These are phyloP conservation scores for Ceratoteleas bidentatus DNA, from an alignment of 1,140 invertebrate species.

Conservation along the genomic window DNA sequence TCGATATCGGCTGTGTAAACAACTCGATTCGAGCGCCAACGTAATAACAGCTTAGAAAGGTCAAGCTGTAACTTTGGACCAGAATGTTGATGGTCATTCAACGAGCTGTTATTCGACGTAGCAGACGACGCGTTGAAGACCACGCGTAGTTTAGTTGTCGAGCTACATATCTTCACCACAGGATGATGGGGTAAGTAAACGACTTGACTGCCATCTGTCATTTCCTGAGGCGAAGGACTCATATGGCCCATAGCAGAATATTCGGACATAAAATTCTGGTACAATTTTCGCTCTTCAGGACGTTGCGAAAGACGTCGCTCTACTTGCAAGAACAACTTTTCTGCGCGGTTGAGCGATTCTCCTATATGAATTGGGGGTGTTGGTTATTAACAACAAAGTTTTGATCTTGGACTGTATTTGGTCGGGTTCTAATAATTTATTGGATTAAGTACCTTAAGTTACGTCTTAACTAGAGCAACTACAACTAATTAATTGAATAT, in stretches of 20 bases:
- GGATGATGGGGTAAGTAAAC: slow-evolving; percentile 36
- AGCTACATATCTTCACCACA: slow-evolving; percentile 16
- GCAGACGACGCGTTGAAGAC: slow-evolving; percentile 25
- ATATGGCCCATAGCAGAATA: slow-evolving; percentile 10
- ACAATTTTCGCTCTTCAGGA: neutral
- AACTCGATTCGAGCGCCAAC: slow-evolving; percentile 57
- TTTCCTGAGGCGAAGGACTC: neutral
- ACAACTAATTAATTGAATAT: too few species aligned
- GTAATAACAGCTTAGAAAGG: slow-evolving; percentile 27
- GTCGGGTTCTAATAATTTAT: too few species aligned
- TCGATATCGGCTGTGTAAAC: slow-evolving; percentile 55
- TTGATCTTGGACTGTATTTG: too few species aligned
- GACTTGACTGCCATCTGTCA: neutral
- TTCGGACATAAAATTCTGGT: slow-evolving; percentile 13
- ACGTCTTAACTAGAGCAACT: too few species aligned
- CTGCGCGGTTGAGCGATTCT: neutral
- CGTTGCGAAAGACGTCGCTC: neutral
- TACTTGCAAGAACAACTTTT: neutral
- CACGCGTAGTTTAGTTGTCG: neutral
- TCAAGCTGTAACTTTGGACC: slow-evolving; percentile 39
- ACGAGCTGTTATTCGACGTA: neutral
- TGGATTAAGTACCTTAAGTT: too few species aligned
- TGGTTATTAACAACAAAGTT: too few species aligned
- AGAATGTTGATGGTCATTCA: slow-evolving; percentile 28
- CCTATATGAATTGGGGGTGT: slow-evolving; percentile 2